These are phyloP conservation scores for Piscicola geometra DNA, from an alignment of 2,888 invertebrate species.

Conservation along the genomic window DNA sequence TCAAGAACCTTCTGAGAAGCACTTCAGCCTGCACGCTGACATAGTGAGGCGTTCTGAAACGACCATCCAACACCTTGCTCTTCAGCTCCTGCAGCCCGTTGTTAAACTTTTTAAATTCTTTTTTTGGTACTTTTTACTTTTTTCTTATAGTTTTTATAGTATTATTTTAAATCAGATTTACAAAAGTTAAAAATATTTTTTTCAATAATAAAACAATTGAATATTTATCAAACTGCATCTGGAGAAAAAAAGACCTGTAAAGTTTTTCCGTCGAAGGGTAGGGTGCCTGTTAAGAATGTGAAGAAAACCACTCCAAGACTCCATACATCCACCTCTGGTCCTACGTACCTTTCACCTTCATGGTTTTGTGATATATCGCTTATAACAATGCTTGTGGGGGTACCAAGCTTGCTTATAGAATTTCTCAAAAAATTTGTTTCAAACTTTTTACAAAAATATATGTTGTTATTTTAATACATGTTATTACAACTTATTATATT, in stretches of 20 bases:
- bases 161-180: not conserved
- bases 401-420: no score
- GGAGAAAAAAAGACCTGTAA: no score
- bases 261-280: conserved; percentile 28
- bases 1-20: conserved; percentile 24
- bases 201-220: no score
- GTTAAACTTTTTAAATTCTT: no score
- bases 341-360: conserved; percentile 18
- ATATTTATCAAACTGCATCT: no score
- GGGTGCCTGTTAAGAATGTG: conserved; percentile 22
- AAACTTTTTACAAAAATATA: no score
- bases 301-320: conserved; percentile 30
- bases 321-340: conserved; percentile 32
- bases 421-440: no score
- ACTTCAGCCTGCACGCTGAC: conserved; percentile 23
- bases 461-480: not conserved
- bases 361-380: no score
- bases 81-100: conserved; percentile 27
- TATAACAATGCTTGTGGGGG: no score
- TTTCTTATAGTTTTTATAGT: not conserved
- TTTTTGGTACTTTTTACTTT: not conserved
- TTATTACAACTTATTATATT: no score
- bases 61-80: conserved; percentile 20
- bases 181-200: not conserved
- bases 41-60: conserved; percentile 9